Conservation (phyloP, 2,797 vertebrate genomes). For the Margarornis squamiger region DNA sequence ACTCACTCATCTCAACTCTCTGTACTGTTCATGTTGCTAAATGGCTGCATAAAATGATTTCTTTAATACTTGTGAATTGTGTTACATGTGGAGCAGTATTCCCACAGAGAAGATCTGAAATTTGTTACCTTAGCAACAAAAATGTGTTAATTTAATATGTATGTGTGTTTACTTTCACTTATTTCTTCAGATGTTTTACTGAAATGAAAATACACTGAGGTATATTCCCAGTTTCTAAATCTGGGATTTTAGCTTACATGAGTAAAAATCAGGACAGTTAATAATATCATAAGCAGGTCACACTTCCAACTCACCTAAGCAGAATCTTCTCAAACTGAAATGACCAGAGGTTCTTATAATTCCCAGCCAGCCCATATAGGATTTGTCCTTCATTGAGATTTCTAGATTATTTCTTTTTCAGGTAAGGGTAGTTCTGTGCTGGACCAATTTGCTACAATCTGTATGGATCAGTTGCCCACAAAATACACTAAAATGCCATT, state of each 20-base stretch:
- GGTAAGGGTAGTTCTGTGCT: background rate
- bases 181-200: conserved; percentile 1
- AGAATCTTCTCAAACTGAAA: background rate
- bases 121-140: conserved; percentile 56
- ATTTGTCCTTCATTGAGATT: background rate
- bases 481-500: background rate
- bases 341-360: background rate
- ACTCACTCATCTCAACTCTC: background rate
- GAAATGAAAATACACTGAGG: background rate
- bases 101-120: conserved; percentile 6
- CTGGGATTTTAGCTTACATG: background rate
- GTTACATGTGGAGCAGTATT: background rate
- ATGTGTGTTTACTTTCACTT: background rate
- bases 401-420: background rate
- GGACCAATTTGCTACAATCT: background rate
- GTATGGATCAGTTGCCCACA: background rate
- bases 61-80: conserved; percentile 16
- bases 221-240: background rate
- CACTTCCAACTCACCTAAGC: background rate
- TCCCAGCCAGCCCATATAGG: background rate
- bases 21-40: background rate
- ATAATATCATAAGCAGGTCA: background rate
- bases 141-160: background rate
- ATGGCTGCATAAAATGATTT: conserved; percentile 5
- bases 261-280: background rate